Evolutionary conservation across 2,797 vertebrate species (phyloP), one percentile per base, ranked within the genome.

Genomic region (Vultur gryphus): DNA sequence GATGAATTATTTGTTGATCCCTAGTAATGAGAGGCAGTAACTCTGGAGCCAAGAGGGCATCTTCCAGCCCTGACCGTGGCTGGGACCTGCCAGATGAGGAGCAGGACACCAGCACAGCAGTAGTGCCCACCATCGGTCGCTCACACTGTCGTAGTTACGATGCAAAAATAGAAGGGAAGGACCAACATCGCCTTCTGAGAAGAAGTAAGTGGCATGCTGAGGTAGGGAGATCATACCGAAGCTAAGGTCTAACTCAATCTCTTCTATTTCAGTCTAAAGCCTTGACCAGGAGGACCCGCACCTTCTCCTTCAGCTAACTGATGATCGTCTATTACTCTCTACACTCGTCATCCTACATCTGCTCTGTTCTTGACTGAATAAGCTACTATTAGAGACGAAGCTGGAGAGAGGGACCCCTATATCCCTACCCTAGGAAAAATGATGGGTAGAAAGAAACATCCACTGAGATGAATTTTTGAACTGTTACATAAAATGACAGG

Each of bases 81-180:
- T 75, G 35, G 26, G 57, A 43, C 35, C 28, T 69, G 31, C 25
- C 13, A 2, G 51, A 19, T 3, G 28, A 64, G 69, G 33, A 59
- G 48, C 8, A 41, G 78, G 49, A 76, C 44, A 67, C 19, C 1
- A 2, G 35, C 24, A 55, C 4, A 35, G 51, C 41, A 46, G 58
- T 41, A 57, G 24, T 11, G 31, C 6, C 37, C 37, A 72, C 44
- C 23, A 8, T 9, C 1, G 0, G 24, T 29, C 5, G 2, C 39
- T 83, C 43, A 35, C 43, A 7, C 8, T 28, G 5, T 11, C 14
- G 3, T 2, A 13, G 13, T 37, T 41, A 72, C 46, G 25, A 80
- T 2, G 11, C 7, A 52, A 58, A 86, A 75, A 33, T 0, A 39
- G 76, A 85, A 84, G 20, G 28, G 29, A 64, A 79, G 71, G 41